A percentile compares a stretch with the other conserved stretches of the same genome.
phyloP scores from a whole-genome alignment of 1,140 invertebrate species.

The Melipona quadrifasciata region DNA sequence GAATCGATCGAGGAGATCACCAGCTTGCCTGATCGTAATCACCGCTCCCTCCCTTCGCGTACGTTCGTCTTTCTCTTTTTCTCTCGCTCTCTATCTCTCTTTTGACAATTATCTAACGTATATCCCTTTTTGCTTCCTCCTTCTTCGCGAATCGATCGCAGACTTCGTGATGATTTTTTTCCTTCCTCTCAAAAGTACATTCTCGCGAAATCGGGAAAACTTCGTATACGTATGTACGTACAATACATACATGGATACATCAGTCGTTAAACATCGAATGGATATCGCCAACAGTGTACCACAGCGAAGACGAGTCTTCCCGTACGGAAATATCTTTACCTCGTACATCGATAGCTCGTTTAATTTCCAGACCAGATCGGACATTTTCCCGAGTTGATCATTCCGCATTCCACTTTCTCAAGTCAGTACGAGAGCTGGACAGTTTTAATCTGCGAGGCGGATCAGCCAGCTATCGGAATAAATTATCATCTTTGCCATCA shows the following conservation, averaged over 20 bases:
- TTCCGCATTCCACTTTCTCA: background rate
- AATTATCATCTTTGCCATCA: background rate
- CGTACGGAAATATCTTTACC: background rate
- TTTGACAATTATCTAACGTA: background rate
- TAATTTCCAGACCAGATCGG: background rate
- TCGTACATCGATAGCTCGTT: background rate
- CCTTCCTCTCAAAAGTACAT: background rate
- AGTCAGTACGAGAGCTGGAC: background rate
- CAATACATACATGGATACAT: background rate
- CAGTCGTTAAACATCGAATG: background rate
- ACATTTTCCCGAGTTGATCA: background rate
- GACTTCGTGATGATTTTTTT: background rate
- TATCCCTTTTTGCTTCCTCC: background rate
- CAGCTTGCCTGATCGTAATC: slow-evolving; percentile 38
- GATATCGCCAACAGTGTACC: slow-evolving; percentile 1
- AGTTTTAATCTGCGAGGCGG: background rate
- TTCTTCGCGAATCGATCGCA: slow-evolving; percentile 8
- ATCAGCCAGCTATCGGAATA: background rate
- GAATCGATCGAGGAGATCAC: slow-evolving; percentile 45
- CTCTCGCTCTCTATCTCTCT: slow-evolving; percentile 22
- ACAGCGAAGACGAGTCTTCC: background rate
- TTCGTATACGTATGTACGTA: background rate
- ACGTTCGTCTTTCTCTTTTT: background rate
- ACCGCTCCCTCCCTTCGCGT: background rate
- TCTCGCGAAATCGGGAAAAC: background rate